Base-by-base conservation (phyloP, 1,140 invertebrate species). In the Magallana gigas region DNA sequence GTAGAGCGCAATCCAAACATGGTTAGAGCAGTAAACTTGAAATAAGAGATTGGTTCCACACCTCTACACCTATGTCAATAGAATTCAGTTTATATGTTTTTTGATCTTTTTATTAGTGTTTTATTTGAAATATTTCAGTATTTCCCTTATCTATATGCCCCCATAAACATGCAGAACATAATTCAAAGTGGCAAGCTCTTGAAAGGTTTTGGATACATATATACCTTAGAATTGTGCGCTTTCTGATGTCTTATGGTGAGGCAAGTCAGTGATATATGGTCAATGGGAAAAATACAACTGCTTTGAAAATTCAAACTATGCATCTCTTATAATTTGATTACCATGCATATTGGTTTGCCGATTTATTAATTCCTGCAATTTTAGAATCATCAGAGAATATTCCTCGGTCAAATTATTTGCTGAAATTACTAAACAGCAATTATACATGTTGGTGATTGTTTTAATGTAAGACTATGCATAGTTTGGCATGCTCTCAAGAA, bases 91-190 rank as follows among this genome's bases (percentile, higher is more conserved):
- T 76, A 76, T 76, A 76, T 76, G 68, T 76, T 76, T 76, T 76
- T 76, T 76, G 68, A 76, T 76, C 68, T 76, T 76, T 76, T 29
- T 76, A 76, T 76, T 76, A 29, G 68, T 76, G 68, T 76, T 76
- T 76, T 76, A 76, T 76, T 76, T 76, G 8, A 23, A 76, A 76
- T 76, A 76, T 29, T 76, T 76, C 68, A 76, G 36, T 29, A 12
- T 12, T 76, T 76, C 23, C 14, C 68, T 76, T 76, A 76, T 76
- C 68, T 29, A 29, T 76, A 76, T 76, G 68, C 68, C 68, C 36
- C 36, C 68, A 36, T 76, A 76, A 76, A 76, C 68, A 76, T 76
- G 68, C 68, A 76, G 23, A 76, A 29, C 68, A 76, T 76, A 36
- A 76, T 76, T 76, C 68, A 76, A 29, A 76, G 14, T 76, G 23